These are phyloP conservation scores for Xanthorhoe designata DNA, from an alignment of 2,888 invertebrate genomes.

Conservation along the genomic window DNA sequence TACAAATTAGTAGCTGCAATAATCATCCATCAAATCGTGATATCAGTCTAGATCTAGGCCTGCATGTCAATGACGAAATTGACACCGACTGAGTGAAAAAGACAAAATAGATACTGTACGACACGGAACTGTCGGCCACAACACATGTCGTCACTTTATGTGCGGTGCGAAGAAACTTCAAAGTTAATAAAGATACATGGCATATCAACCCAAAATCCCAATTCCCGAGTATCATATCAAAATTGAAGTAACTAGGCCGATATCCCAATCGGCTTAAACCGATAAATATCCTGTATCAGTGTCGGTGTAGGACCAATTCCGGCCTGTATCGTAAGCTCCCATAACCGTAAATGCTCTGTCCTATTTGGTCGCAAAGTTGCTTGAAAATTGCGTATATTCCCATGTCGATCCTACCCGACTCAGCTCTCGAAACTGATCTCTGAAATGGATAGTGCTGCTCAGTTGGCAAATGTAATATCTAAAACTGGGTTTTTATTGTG, in stretches of 20 bases:
- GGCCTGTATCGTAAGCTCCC: slow-evolving; percentile 7
- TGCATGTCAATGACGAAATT: no score
- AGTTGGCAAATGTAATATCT: background rate
- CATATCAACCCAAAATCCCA: no score
- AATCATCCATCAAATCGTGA: no score
- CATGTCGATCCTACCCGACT: slow-evolving; percentile 12
- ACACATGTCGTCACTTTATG: no score
- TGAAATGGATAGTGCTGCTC: background rate
- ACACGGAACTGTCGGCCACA: no score
- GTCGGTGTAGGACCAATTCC: slow-evolving; percentile 15
- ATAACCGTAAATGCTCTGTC: slow-evolving; percentile 22
- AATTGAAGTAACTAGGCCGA: background rate
- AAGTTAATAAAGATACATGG: no score
- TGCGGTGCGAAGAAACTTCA: no score
- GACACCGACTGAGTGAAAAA: no score
- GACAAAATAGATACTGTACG: no score
- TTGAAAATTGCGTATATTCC: slow-evolving; percentile 22
- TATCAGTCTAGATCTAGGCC: no score
- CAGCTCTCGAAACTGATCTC: background rate
- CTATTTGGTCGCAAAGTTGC: slow-evolving; percentile 22
- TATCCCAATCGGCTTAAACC: slow-evolving; percentile 9
- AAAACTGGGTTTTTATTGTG: background rate
- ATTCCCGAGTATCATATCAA: background rate
- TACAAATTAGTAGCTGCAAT: no score
- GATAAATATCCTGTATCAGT: slow-evolving; percentile 20